A percentile compares a stretch with the other conserved stretches of the same genome.
Conservation (phyloP, 1,140 invertebrate species). For the Drosophila kanapiae region DNA sequence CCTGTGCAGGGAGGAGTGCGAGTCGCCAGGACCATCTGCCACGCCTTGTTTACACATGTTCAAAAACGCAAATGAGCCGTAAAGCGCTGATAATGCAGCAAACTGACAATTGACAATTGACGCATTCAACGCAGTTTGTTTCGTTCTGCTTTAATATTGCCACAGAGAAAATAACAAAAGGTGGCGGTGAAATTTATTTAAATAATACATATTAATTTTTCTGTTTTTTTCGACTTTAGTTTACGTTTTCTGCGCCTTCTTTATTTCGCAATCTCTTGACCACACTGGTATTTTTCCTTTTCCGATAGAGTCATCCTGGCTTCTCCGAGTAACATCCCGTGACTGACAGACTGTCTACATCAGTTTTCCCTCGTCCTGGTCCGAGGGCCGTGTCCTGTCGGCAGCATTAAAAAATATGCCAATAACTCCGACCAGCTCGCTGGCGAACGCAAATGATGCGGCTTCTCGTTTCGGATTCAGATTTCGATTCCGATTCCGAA, state of each 20-base stretch:
- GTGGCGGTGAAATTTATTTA: background rate
- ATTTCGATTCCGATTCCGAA: conserved; percentile 13
- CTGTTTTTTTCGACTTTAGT: background rate
- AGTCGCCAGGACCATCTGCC: conserved; percentile 28
- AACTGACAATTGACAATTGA: conserved; percentile 69
- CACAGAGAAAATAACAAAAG: background rate
- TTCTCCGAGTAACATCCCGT: conserved; percentile 2
- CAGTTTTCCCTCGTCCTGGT: conserved; percentile 8
- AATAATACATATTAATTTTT: background rate
- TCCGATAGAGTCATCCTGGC: conserved; percentile 1
- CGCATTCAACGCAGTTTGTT: conserved; percentile 2
- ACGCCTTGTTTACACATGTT: conserved; percentile 77
- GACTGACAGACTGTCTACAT: conserved; percentile 7
- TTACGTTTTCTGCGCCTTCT: background rate
- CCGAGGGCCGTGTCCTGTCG: background rate
- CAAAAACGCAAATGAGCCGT: conserved; percentile 79
- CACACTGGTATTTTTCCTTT: background rate
- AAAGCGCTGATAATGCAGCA: conserved; percentile 78
- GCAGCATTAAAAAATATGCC: conserved; percentile 44
- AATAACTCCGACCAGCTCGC: conserved; percentile 45
- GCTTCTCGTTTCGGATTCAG: conserved; percentile 13
- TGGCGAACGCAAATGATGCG: conserved; percentile 63
- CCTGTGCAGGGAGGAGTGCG: conserved; percentile 16
- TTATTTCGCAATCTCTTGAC: conserved; percentile 3
- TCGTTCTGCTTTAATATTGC: background rate